Evolutionary conservation across 2,797 vertebrate species (phyloP), one percentile per base, ranked within the genome.

Genomic region (Esox masquinongy): DNA sequence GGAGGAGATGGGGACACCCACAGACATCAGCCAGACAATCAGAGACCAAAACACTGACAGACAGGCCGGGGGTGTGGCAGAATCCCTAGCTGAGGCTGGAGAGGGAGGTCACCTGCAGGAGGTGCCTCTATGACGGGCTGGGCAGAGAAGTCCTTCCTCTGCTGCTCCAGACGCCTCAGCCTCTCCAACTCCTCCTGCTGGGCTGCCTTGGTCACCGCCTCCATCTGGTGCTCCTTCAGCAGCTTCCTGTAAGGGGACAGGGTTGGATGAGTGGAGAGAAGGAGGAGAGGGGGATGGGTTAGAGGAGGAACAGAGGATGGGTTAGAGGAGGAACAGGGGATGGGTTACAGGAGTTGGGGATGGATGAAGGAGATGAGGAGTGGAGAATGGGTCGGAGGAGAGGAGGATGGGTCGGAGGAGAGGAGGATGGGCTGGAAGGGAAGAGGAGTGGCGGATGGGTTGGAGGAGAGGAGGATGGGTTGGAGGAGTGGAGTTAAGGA

Each of bases 181-280:
- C 98, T 96, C 88, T 99, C 98, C 88, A 99, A 74, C 89, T 99
- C 98, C 89, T 99, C 98, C 88, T 97, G 97, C 81, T 99, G 98
- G 74, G 98, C 98, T 73, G 97, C 95, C 93, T 99, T 98, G 85
- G 98, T 99, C 81, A 97, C 97, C 0, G 97, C 95, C 88, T 99
- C 98, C 82, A 99, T 90, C 81, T 99, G 97, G 87, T 99, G 96
- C 84, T 99, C 97, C 74, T 97, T 96, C 73, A 99, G 94, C 77
- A 99, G 92, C 88, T 99, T 99, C 88, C 98, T 99, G 90, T 90
- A 3, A 4, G 39, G 9, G 5, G 39, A 43, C 39, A 6, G 2
- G 9, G 39, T 43, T 43, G 39, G 39, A 82, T 64, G 5, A 72
- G 77, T 83, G 59, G 29, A 68, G 74, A 11, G 79, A 29, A 16